Evolutionary conservation across 2,888 invertebrate genomes (phyloP).

Genomic region (Tiliacea aurago): DNA sequence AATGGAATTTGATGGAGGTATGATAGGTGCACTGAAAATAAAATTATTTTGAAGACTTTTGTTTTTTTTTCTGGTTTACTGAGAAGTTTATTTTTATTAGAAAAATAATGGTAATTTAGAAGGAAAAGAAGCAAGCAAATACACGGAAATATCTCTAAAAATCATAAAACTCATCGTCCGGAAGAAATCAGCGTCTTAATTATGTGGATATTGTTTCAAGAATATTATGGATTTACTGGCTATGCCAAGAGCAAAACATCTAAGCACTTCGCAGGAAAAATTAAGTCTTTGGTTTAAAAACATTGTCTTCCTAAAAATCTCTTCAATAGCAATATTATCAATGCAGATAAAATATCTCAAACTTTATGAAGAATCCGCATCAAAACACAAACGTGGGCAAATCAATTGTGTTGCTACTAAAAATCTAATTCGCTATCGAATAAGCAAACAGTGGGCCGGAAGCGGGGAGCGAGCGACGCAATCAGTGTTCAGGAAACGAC

Average conservation of each 20-base stretch:
- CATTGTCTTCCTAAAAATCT: not conserved
- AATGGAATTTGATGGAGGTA: slow-evolving; percentile 32
- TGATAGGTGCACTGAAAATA: slow-evolving; percentile 16
- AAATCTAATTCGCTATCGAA: slow-evolving; percentile 72
- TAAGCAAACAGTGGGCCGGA: slow-evolving; percentile 76
- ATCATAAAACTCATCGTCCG: not conserved
- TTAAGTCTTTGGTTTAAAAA: not conserved
- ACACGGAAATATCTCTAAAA: not conserved
- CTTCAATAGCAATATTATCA: not conserved
- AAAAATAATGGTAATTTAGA: not conserved
- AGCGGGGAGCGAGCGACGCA: slow-evolving; percentile 76
- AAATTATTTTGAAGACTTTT: not conserved
- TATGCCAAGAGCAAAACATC: not conserved
- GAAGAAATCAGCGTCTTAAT: not conserved
- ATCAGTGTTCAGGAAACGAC: slow-evolving; percentile 82
- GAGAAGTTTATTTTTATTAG: not conserved
- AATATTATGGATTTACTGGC: not conserved
- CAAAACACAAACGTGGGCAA: slow-evolving; percentile 20
- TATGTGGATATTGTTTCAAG: not conserved
- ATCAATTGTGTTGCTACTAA: slow-evolving; percentile 58
- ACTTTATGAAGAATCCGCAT: slow-evolving; percentile 1
- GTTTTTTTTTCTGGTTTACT: not conserved
- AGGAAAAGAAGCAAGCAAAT: not conserved
- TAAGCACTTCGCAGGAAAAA: not conserved
- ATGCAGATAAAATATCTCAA: not conserved